Percentiles rank a stretch among this genome's conserved stretches.
Evolutionary conservation across 2,113 vertebrate species (phyloP).

Genomic region (Periophthalmodon schlosseri): DNA sequence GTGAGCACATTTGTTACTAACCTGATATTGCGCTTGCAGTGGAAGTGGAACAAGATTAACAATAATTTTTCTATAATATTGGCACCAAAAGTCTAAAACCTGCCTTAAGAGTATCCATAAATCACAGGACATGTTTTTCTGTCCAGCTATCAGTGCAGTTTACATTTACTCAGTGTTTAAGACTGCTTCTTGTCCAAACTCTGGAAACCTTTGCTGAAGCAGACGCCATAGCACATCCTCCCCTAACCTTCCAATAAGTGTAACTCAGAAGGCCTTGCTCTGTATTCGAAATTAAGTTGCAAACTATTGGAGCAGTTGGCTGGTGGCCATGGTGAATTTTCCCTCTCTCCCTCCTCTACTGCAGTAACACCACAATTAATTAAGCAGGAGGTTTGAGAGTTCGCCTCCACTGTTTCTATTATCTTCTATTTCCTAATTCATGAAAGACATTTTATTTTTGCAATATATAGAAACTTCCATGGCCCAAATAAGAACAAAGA

Average conservation of each 20-base stretch:
- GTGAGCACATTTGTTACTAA: no score
- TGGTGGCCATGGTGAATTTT: slow-evolving; percentile 5
- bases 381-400: slow-evolving; percentile 31
- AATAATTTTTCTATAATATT: not conserved
- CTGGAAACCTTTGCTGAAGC: not conserved
- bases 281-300: slow-evolving; percentile 17
- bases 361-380: slow-evolving; percentile 20
- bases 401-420: slow-evolving; percentile 9
- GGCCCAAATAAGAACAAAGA: slow-evolving; percentile 36
- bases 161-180: not conserved
- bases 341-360: not conserved
- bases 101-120: not conserved
- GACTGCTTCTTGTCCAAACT: not conserved
- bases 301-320: slow-evolving; percentile 13
- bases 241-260: not conserved
- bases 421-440: not conserved
- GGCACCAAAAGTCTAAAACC: not conserved
- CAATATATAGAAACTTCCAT: slow-evolving; percentile 31
- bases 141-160: not conserved
- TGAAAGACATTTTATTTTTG: not conserved
- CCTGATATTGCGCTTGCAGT: no score
- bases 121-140: not conserved
- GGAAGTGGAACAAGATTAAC: no score
- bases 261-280: not conserved
- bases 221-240: not conserved